Conservation (phyloP, 2,113 vertebrate species). For the Meriones unguiculatus region DNA sequence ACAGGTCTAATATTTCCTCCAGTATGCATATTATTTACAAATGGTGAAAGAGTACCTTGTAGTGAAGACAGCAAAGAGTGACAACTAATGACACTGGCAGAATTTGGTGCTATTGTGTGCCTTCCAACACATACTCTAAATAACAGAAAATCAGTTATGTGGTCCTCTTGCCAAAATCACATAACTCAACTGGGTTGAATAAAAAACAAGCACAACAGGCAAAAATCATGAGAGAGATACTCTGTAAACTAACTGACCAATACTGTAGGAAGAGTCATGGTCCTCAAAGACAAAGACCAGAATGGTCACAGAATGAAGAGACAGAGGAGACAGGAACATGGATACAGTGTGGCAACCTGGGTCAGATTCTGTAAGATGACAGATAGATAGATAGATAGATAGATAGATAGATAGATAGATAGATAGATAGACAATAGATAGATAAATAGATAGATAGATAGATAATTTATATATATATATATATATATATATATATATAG, state of each 20-base stretch:
- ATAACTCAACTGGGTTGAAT: background rate
- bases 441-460: too few species aligned
- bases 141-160: background rate
- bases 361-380: background rate
- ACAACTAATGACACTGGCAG: background rate
- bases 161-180: background rate
- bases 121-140: background rate
- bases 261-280: background rate
- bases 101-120: background rate
- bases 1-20: background rate
- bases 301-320: background rate
- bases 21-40: slow-evolving; percentile 7
- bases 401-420: too few species aligned
- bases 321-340: background rate
- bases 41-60: background rate
- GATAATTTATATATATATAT: too few species aligned
- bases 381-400: too few species aligned
- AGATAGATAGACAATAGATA: too few species aligned
- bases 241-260: background rate
- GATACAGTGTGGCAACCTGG: background rate
- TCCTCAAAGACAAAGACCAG: background rate
- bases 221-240: background rate
- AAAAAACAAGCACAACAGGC: background rate
- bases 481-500: too few species aligned
- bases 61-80: background rate